A percentile compares a stretch with the other conserved stretches of the same genome.
These are phyloP conservation scores for Rhabdophis nuchalis DNA, from an alignment of 2,797 vertebrate species.

Conservation along the genomic window DNA sequence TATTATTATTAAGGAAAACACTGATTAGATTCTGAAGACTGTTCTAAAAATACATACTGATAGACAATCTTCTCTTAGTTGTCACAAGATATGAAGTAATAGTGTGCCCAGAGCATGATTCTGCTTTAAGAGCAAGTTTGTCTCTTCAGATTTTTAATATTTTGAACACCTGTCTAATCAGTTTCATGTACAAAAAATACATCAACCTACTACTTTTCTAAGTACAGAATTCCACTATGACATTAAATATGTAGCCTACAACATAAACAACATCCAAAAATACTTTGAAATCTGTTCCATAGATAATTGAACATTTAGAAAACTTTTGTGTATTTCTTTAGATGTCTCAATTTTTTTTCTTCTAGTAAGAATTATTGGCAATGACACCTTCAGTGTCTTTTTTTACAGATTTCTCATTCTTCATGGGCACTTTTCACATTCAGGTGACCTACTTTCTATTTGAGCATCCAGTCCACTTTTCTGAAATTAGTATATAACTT, in stretches of 20 bases:
- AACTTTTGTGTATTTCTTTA: background rate
- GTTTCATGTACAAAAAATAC: background rate
- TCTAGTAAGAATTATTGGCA: background rate
- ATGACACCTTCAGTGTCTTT: background rate
- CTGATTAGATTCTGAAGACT: background rate
- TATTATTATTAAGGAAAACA: background rate
- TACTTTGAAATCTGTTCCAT: background rate
- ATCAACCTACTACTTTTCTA: background rate
- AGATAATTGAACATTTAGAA: background rate
- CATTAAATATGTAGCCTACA: background rate
- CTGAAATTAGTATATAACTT: background rate
- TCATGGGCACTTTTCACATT: background rate
- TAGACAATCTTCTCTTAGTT: background rate
- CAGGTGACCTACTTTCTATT: background rate
- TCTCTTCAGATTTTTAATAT: background rate
- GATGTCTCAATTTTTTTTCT: background rate
- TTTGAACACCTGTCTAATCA: background rate
- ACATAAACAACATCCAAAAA: background rate
- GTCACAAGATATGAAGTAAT: background rate
- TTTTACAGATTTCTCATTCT: background rate
- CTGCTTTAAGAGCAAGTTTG: background rate
- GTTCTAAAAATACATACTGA: background rate
- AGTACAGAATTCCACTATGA: background rate
- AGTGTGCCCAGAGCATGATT: background rate
- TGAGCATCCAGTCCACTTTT: background rate